Evolutionary conservation across 2,797 vertebrate species (phyloP).

Genomic region (Aeoliscus strigatus): DNA sequence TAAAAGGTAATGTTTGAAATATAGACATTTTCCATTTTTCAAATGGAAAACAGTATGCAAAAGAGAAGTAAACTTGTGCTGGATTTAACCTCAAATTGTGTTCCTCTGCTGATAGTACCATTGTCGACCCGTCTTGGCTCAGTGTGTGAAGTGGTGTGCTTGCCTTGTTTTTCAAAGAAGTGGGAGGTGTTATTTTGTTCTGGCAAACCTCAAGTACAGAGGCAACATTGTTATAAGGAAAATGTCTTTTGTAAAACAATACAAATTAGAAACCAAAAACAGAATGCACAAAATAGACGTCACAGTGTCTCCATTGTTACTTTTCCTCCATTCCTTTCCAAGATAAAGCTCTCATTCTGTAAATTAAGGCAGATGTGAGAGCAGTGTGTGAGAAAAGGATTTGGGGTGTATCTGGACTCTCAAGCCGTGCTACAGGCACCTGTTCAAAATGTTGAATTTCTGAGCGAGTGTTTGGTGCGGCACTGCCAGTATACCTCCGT

Average conservation of each 20-base stretch:
- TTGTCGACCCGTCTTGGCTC: conserved; percentile 25
- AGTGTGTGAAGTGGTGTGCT: conserved; percentile 11
- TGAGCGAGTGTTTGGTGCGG: conserved; percentile 30
- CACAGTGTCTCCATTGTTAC: too few species aligned
- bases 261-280: conserved; percentile 19
- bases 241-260: conserved; percentile 26
- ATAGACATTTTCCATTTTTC: conserved; percentile 36
- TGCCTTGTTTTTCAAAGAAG: conserved; percentile 33
- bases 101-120: conserved; percentile 11
- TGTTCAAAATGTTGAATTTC: conserved; percentile 57
- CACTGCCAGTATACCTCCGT: conserved; percentile 18
- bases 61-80: conserved; percentile 20
- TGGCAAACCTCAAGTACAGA: too few species aligned
- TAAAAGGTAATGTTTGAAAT: conserved; percentile 45
- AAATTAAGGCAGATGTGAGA: conserved; percentile 28
- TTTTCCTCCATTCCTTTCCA: too few species aligned
- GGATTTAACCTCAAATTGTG: conserved; percentile 5
- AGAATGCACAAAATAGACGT: conserved; percentile 12
- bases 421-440: conserved; percentile 49
- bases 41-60: conserved; percentile 34
- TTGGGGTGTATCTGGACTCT: conserved; percentile 40
- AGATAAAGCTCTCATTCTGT: conserved; percentile 16
- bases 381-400: conserved; percentile 46
- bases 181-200: conserved; percentile 59
- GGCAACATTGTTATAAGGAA: too few species aligned